Conservation (phyloP, 1,140 invertebrate genomes). For the Tetragnatha versicolor region DNA sequence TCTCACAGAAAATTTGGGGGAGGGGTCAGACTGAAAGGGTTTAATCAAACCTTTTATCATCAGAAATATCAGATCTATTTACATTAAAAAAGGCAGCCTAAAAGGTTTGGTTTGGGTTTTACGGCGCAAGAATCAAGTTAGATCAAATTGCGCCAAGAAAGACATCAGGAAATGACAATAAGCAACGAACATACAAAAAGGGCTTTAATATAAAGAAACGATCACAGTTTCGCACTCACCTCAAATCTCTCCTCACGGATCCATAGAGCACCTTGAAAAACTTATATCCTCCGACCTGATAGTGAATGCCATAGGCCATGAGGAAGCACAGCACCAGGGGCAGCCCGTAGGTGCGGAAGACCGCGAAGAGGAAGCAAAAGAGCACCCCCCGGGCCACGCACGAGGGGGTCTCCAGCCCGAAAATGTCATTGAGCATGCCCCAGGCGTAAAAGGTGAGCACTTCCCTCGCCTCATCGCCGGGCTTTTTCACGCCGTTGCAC, state of each 20-base stretch:
- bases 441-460: no score
- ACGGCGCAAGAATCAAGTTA: not conserved
- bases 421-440: constrained; percentile 7
- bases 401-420: not conserved
- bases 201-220: not conserved
- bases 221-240: not conserved
- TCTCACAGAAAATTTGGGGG: no score
- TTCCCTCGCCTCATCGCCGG: no score
- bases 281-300: constrained; percentile 17
- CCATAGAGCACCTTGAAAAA: not conserved
- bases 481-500: no score
- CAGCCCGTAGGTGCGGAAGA: not conserved
- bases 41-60: no score
- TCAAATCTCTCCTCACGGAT: not conserved
- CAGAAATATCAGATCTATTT: no score
- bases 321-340: not conserved
- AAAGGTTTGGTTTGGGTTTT: not conserved
- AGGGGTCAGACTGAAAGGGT: no score
- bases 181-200: not conserved
- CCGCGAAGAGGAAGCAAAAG: not conserved
- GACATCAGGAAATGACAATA: not conserved
- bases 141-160: not conserved
- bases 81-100: no score
- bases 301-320: not conserved
- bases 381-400: constrained; percentile 6